These are phyloP conservation scores for Syngnathus rostellatus DNA, from an alignment of 2,797 vertebrate species.

Conservation along the genomic window DNA sequence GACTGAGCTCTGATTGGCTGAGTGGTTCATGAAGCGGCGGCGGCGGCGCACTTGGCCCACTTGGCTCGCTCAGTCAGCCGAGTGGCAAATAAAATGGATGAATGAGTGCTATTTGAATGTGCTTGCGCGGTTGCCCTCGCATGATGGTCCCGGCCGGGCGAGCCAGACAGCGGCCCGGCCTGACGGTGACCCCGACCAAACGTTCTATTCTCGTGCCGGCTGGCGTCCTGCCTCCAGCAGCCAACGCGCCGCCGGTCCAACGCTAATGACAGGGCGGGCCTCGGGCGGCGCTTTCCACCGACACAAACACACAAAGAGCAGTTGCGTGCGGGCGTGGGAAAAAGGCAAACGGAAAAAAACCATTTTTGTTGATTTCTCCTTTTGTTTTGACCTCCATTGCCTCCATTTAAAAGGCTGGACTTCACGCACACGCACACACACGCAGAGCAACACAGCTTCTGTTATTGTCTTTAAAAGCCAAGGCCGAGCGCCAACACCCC, in stretches of 20 bases:
- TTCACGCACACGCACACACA: background rate
- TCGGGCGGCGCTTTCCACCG: background rate
- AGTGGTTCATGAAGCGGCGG: no score
- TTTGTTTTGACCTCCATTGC: background rate
- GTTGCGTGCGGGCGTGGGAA: background rate
- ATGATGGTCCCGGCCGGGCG: background rate
- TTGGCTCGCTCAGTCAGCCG: no score
- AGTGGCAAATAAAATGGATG: background rate
- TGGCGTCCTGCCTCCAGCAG: background rate
- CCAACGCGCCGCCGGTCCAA: background rate
- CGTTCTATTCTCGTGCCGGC: background rate
- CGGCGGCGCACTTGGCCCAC: no score
- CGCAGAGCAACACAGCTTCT: slow-evolving; percentile 48
- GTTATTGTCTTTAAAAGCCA: slow-evolving; percentile 62
- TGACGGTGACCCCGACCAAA: background rate
- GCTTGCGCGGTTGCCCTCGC: background rate
- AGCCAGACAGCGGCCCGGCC: background rate
- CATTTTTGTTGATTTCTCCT: background rate
- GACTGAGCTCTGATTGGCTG: background rate
- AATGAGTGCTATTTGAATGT: background rate
- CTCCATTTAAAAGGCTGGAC: background rate
- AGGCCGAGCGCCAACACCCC: slow-evolving; percentile 38
- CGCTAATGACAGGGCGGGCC: slow-evolving; percentile 1
- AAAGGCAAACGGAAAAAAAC: background rate
- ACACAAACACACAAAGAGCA: background rate